phyloP scores from a whole-genome alignment of 2,113 vertebrate species.

The Condylura cristata region DNA sequence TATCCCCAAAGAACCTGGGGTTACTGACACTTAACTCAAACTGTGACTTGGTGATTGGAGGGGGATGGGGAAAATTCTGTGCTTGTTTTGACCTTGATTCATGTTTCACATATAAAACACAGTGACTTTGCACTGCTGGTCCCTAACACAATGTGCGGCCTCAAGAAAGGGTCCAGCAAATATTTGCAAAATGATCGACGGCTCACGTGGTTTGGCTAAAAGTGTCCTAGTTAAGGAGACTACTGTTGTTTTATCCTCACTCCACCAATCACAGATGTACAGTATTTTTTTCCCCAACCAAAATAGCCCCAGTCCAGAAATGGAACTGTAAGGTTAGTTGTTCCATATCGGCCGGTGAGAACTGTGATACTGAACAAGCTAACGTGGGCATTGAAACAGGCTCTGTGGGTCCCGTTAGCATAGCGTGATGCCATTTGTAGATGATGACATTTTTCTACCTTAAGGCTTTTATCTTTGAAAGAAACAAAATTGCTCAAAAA shows the following conservation, averaged over 20 bases:
- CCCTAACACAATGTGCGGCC: neutral
- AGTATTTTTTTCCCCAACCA: constrained; percentile 1
- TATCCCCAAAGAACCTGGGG: neutral
- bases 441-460: constrained; percentile 46
- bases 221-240: neutral
- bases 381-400: neutral
- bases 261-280: constrained; percentile 23
- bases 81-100: constrained; percentile 22
- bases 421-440: neutral
- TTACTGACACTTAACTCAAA: neutral
- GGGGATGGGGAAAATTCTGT: neutral
- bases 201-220: neutral
- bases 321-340: constrained; percentile 46
- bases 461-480: constrained; percentile 66
- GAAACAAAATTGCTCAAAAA: constrained; percentile 69
- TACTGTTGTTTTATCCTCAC: constrained; percentile 20
- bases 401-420: neutral
- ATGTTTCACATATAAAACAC: neutral
- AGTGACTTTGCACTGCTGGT: neutral
- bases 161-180: neutral
- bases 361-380: neutral
- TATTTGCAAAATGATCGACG: neutral
- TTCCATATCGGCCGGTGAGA: neutral
- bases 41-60: neutral
- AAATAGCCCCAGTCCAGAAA: constrained; percentile 46